Percentiles rank a stretch among this genome's conserved stretches.
Evolutionary conservation across 2,113 vertebrate species (phyloP).

Genomic region (Butorides virescens): DNA sequence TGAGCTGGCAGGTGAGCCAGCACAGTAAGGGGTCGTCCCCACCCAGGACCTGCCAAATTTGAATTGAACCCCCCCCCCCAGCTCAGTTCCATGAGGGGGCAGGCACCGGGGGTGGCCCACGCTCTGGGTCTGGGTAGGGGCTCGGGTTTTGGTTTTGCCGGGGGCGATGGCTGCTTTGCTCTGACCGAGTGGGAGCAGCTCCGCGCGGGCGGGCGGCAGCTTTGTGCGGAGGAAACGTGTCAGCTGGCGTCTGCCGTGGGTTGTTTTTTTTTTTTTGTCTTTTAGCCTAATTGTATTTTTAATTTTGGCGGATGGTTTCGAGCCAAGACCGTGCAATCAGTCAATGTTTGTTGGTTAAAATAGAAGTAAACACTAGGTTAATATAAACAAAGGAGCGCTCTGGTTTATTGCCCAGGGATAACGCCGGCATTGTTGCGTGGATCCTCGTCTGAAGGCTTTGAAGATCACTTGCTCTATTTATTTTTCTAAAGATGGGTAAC

Average conservation of each 20-base stretch:
- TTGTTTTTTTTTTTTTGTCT: neutral
- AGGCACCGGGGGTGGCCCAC: accelerated
- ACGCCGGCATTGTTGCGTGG: neutral
- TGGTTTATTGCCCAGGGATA: slow-evolving; percentile 35
- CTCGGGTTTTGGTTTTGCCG: neutral
- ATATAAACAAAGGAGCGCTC: slow-evolving; percentile 36
- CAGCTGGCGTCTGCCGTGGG: accelerated
- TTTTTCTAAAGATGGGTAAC: slow-evolving; percentile 32
- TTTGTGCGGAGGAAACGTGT: neutral
- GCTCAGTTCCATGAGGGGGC: neutral
- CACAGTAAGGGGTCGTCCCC: neutral
- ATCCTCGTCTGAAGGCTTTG: slow-evolving; percentile 17
- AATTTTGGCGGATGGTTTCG: neutral
- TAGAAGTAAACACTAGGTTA: slow-evolving; percentile 23
- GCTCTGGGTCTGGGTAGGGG: accelerated
- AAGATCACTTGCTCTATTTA: slow-evolving; percentile 29
- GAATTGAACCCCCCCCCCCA: neutral
- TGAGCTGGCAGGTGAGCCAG: neutral
- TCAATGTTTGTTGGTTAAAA: slow-evolving; percentile 46
- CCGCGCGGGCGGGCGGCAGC: neutral
- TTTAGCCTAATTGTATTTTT: slow-evolving; percentile 13
- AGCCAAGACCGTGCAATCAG: slow-evolving; percentile 16
- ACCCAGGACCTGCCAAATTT: neutral
- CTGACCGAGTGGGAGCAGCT: neutral
- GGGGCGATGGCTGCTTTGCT: neutral